Conservation (phyloP, 2,113 vertebrate genomes). For the Pteronura brasiliensis region DNA sequence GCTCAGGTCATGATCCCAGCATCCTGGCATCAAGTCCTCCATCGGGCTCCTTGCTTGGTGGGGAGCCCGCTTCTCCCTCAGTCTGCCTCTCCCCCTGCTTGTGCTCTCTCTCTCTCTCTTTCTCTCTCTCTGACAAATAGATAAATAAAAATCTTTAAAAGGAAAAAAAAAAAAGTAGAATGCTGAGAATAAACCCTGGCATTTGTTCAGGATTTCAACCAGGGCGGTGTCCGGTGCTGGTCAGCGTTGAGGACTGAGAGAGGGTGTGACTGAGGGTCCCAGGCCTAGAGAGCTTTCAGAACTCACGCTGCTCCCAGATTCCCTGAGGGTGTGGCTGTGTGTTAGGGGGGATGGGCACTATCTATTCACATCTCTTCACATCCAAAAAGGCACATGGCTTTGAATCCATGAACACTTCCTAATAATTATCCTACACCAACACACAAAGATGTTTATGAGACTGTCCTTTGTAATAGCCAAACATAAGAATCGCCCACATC, state of each 20-base stretch:
- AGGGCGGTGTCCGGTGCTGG: rapidly evolving
- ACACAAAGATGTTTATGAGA: background rate
- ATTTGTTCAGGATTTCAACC: background rate
- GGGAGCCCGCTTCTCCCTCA: no score
- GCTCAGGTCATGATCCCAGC: no score
- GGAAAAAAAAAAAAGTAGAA: background rate
- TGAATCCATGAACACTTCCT: background rate
- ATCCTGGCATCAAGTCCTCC: no score
- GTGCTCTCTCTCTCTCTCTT: no score
- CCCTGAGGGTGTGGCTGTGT: no score
- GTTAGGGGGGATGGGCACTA: background rate
- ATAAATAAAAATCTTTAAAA: no score
- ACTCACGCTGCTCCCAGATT: background rate
- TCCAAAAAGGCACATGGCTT: background rate
- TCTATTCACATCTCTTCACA: background rate
- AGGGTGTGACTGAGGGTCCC: background rate
- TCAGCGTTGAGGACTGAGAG: background rate
- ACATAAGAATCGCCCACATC: background rate
- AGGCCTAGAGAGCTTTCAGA: background rate
- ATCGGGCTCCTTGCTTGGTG: no score
- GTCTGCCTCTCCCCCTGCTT: no score
- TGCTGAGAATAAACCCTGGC: background rate
- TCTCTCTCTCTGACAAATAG: no score
- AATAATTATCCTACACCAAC: background rate
- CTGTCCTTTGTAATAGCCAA: background rate